Conservation (phyloP, 2,888 invertebrate species). For the Chloromyia formosa region DNA sequence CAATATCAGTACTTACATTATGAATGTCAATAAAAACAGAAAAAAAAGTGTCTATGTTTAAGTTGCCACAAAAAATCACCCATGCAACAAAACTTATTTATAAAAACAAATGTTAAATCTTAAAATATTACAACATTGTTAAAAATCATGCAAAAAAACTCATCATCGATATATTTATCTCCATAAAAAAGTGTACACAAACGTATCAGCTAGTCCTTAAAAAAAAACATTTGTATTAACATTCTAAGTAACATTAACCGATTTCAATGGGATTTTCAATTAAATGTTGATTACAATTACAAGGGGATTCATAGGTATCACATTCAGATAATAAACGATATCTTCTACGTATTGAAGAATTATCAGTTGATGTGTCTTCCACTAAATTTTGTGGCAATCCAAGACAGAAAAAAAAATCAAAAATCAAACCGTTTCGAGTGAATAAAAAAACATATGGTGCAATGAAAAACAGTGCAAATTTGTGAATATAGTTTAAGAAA, state of each 20-base stretch:
- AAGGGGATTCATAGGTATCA: slow-evolving; percentile 44
- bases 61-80: no score
- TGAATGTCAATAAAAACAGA: no score
- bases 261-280: slow-evolving; percentile 44
- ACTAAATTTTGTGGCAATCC: slow-evolving; percentile 23
- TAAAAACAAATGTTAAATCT: no score
- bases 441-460: neutral
- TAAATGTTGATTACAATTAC: slow-evolving; percentile 39
- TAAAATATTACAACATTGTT: neutral
- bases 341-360: slow-evolving; percentile 44
- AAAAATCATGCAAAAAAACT: neutral
- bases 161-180: neutral
- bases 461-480: neutral
- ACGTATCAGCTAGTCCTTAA: neutral
- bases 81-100: no score
- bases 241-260: slow-evolving; percentile 20
- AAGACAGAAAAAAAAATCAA: neutral
- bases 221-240: slow-evolving; percentile 11
- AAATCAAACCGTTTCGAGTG: neutral
- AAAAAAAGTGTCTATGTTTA: no score
- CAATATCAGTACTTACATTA: no score
- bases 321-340: slow-evolving; percentile 48
- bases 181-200: slow-evolving; percentile 20
- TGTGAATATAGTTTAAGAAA: neutral
- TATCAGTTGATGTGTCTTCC: slow-evolving; percentile 38